Percentiles rank a stretch among this genome's conserved stretches.
Conservation (phyloP, 2,797 vertebrate genomes). For the Falco naumanni region DNA sequence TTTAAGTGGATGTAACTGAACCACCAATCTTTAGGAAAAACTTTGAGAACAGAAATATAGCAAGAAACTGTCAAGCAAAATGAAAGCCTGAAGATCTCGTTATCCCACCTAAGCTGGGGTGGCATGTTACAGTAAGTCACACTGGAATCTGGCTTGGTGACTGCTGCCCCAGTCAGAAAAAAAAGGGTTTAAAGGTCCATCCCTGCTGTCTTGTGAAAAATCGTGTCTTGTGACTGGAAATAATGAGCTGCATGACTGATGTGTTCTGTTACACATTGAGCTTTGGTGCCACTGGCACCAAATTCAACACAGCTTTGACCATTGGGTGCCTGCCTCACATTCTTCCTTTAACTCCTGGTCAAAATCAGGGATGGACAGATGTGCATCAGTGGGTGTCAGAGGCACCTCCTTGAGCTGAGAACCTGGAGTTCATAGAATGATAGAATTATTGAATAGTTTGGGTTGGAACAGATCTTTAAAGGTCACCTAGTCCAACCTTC, state of each 20-base stretch:
- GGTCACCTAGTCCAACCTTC: background rate
- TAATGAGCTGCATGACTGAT: background rate
- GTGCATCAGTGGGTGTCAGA: background rate
- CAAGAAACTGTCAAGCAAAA: background rate
- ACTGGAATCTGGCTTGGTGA: background rate
- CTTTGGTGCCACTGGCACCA: background rate
- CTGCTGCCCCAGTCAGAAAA: background rate
- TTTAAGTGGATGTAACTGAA: background rate
- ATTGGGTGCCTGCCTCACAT: background rate
- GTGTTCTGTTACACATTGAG: background rate
- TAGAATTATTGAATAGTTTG: background rate
- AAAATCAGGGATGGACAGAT: background rate
- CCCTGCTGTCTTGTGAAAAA: fast-evolving
- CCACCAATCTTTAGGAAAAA: background rate
- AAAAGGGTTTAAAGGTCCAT: background rate
- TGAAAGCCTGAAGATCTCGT: fast-evolving
- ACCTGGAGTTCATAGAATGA: background rate
- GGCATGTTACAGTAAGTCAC: background rate
- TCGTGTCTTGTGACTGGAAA: background rate
- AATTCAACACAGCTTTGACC: background rate
- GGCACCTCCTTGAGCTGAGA: background rate
- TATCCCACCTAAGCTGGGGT: background rate
- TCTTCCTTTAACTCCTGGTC: background rate
- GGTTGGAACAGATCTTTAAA: background rate
- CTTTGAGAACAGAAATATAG: background rate